Evolutionary conservation across 2,113 vertebrate species (phyloP).

Genomic region (Nerophis ophidion): DNA sequence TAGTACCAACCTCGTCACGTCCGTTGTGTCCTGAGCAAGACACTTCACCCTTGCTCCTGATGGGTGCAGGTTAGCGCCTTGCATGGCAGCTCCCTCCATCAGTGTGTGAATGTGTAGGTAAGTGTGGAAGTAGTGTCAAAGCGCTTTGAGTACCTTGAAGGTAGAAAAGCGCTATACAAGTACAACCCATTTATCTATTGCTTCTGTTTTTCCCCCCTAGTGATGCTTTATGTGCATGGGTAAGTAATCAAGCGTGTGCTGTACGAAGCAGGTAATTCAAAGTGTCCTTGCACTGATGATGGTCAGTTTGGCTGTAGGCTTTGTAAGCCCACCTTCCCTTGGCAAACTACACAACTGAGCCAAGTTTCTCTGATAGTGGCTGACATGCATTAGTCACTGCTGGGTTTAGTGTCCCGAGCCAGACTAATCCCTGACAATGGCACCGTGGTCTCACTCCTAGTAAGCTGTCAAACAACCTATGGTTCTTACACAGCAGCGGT

Average conservation of each 20-base stretch:
- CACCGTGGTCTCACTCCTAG: conserved; percentile 47
- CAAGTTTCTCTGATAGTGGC: conserved; percentile 43
- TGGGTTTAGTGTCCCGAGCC: conserved; percentile 40
- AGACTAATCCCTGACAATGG: conserved; percentile 40
- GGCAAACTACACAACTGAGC: conserved; percentile 44
- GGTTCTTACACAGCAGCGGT: conserved; percentile 17
- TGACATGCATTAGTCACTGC: conserved; percentile 45
- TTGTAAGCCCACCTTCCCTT: conserved; percentile 37
- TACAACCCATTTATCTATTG: no score
- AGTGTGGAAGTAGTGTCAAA: no score
- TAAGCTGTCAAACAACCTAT: conserved; percentile 53
- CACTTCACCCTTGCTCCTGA: no score
- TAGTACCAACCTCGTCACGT: no score
- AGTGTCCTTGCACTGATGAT: conserved; percentile 14
- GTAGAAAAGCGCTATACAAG: no score
- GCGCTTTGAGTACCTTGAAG: no score
- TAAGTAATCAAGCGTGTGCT: conserved; percentile 8
- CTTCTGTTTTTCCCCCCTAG: not conserved
- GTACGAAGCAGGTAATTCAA: conserved; percentile 19
- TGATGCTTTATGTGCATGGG: not conserved
- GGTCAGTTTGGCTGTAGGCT: conserved; percentile 22
- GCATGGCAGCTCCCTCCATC: no score
- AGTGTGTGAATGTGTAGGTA: no score
- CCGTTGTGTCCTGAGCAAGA: no score
- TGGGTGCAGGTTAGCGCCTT: no score